Percentiles rank a stretch among this genome's conserved stretches.
These are phyloP conservation scores for Drosophila rellima DNA, from an alignment of 2,888 invertebrate species.

Conservation along the genomic window DNA sequence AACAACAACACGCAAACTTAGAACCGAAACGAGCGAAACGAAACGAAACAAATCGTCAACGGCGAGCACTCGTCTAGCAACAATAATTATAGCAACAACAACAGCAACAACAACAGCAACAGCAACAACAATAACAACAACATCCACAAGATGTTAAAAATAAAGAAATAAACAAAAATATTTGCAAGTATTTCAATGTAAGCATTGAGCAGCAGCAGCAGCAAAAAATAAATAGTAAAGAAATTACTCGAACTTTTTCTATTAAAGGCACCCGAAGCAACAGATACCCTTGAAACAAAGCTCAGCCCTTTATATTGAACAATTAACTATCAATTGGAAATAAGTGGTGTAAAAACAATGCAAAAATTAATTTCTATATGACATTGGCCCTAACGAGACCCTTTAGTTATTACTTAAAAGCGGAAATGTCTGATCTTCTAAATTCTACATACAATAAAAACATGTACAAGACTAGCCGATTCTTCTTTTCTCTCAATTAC, in stretches of 20 bases:
- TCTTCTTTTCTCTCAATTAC: neutral
- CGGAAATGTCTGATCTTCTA: neutral
- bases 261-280: constrained; percentile 16
- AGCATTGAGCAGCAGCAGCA: constrained; percentile 23
- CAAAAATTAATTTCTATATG: neutral
- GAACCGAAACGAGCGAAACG: constrained; percentile 73
- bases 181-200: constrained; percentile 50
- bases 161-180: constrained; percentile 60
- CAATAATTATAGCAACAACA: constrained; percentile 46
- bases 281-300: constrained; percentile 10
- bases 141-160: constrained; percentile 53
- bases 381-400: neutral
- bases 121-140: no score
- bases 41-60: constrained; percentile 65
- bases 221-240: constrained; percentile 11
- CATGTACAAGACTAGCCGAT: neutral
- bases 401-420: neutral
- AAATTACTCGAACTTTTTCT: constrained; percentile 15
- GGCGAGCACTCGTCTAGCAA: constrained; percentile 48
- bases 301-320: neutral
- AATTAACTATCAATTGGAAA: neutral
- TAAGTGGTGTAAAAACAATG: neutral
- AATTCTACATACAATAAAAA: neutral
- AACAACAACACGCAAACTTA: constrained; percentile 78
- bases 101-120: constrained; percentile 30